Base-by-base conservation (phyloP, 53 echinoderm and acorn worm species). In the Zoroaster sp. region DNA sequence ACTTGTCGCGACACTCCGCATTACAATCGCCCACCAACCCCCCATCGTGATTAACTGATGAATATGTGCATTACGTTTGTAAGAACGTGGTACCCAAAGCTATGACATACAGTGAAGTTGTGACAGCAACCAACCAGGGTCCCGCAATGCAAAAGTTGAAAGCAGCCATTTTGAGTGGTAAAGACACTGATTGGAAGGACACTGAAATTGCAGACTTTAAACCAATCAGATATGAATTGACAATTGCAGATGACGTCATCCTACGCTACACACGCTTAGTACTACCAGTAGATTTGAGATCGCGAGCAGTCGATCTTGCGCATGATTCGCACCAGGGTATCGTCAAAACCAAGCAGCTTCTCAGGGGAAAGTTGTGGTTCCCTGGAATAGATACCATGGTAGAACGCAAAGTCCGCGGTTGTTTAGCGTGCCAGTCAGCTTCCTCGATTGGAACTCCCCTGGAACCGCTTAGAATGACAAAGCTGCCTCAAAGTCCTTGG, bases 1-100 rank as follows among this genome's bases (percentile, higher is more conserved):
- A 91, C 77, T 78, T 93, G 45, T 95, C 95, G 10, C 74, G 89
- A 12, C 89, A 92, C n/a, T n/a, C n/a, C n/a, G n/a, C n/a, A n/a
- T n/a, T n/a, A n/a, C n/a, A n/a, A n/a, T n/a, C n/a, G n/a, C n/a
- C n/a, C n/a, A n/a, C n/a, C n/a, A n/a, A n/a, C n/a, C n/a, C n/a
- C n/a, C n/a, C n/a, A n/a, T n/a, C n/a, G n/a, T n/a, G n/a, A n/a
- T n/a, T n/a, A n/a, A n/a, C 92, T 31, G 89, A 89, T 76, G 80
- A 83, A 51, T 51, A 92, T 7, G 88, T 92, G 28, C 31, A 75
- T 40, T 74, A 83, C 20, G 51, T 83, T 3, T 54, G 72, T 3
- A 67, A 13, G 12, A 72, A 87, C 49, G 87, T 80, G 23, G 14
- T 80, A 40, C 88, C 88, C 36, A 91, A 91, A 66, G 67, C 87